Percentiles rank a stretch among this genome's conserved stretches.
phyloP scores from a whole-genome alignment of 2,888 invertebrate species.

The Oeneis ivallda region DNA sequence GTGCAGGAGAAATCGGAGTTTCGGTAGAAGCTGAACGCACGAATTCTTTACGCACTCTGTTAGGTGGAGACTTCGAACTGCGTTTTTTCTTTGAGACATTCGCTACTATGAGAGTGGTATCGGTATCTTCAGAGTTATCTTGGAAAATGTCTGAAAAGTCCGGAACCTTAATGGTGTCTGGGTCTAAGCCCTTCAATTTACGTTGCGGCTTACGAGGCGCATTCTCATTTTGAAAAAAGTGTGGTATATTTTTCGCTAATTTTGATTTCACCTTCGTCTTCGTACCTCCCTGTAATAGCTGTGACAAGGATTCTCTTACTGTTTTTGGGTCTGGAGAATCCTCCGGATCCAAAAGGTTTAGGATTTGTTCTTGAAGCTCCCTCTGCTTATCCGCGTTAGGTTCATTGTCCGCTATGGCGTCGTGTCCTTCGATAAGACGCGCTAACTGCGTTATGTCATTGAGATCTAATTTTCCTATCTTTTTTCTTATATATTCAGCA shows the following conservation, averaged over 20 bases:
- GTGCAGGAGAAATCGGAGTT: constrained; percentile 45
- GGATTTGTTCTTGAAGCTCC: constrained; percentile 67
- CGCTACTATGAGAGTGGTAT: constrained; percentile 53
- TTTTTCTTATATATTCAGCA: constrained; percentile 65
- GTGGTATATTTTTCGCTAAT: constrained; percentile 46
- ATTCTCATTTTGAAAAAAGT: constrained; percentile 55
- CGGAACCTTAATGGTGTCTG: constrained; percentile 49
- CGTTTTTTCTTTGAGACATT: constrained; percentile 43
- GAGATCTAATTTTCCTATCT: constrained; percentile 69
- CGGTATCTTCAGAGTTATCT: constrained; percentile 62
- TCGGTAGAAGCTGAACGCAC: constrained; percentile 47
- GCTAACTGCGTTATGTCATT: constrained; percentile 68
- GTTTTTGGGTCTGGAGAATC: constrained; percentile 62
- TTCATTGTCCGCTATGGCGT: constrained; percentile 46
- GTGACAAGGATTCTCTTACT: constrained; percentile 58
- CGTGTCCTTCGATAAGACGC: constrained; percentile 68
- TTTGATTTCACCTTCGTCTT: constrained; percentile 49
- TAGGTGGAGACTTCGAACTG: constrained; percentile 43
- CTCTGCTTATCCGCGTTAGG: constrained; percentile 55
- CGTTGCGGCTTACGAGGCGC: constrained; percentile 56
- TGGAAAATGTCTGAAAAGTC: constrained; percentile 53
- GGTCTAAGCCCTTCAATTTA: constrained; percentile 63
- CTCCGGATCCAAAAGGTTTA: constrained; percentile 64
- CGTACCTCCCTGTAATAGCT: constrained; percentile 58
- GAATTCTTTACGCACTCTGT: constrained; percentile 42